Conservation (phyloP, 2,113 vertebrate species). For the Muscicapa adusta region DNA sequence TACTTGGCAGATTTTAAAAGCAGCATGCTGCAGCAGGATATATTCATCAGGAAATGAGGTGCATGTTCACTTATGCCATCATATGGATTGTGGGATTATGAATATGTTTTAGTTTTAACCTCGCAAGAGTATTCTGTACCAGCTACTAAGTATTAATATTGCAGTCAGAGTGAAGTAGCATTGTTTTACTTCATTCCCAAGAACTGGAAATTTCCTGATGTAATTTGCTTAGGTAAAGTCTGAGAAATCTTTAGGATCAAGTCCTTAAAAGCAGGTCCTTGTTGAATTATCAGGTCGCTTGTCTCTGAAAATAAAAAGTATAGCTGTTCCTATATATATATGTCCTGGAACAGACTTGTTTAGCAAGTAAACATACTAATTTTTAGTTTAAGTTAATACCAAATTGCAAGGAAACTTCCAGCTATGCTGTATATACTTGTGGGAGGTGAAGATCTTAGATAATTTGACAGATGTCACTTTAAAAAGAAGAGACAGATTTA, state of each 20-base stretch:
- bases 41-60: not conserved
- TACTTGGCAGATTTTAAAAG: not conserved
- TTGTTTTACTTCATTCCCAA: not conserved
- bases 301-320: not conserved
- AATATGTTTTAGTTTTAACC: not conserved
- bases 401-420: not conserved
- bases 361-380: not conserved
- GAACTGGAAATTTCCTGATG: not conserved
- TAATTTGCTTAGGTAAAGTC: not conserved
- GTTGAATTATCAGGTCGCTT: not conserved
- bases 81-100: not conserved
- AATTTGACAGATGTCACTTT: constrained; percentile 40
- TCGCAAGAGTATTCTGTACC: not conserved
- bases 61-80: not conserved
- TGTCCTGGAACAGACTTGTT: not conserved
- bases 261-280: not conserved
- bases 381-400: constrained; percentile 31
- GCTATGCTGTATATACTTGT: not conserved
- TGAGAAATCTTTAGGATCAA: not conserved
- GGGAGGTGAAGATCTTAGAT: constrained; percentile 36
- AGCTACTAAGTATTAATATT: not conserved
- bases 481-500: not conserved
- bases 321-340: not conserved
- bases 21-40: not conserved
- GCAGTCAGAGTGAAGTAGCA: not conserved